phyloP scores from a whole-genome alignment of 1,140 invertebrate genomes.

The Brachionus manjavacas region DNA sequence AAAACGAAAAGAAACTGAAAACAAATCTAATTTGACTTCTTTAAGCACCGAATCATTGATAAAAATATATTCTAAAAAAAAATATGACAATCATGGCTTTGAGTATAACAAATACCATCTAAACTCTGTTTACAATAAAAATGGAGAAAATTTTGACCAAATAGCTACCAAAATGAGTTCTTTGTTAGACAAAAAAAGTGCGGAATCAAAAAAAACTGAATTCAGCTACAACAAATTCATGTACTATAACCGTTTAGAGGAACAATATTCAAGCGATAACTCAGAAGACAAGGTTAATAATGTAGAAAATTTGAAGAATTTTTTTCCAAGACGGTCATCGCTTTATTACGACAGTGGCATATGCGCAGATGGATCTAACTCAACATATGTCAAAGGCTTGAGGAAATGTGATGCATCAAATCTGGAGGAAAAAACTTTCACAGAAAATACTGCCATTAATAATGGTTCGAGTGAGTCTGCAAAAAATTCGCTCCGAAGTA shows the following conservation, averaged over 20 bases:
- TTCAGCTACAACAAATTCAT: conserved; percentile 3
- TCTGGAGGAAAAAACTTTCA: neutral
- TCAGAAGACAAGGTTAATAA: neutral
- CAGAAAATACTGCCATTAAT: neutral
- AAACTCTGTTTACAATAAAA: neutral
- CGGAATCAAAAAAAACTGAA: neutral
- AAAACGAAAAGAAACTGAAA: neutral
- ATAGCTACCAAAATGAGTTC: neutral
- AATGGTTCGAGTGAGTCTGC: neutral
- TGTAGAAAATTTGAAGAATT: neutral
- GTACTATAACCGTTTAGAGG: neutral
- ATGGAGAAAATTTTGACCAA: neutral
- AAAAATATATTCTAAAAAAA: neutral
- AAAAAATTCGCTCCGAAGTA: neutral
- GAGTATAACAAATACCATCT: neutral
- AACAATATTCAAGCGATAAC: conserved; percentile 13
- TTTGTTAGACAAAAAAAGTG: neutral
- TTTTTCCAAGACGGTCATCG: neutral
- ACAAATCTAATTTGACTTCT: neutral
- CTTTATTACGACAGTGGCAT: conserved; percentile 40
- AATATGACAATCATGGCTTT: neutral
- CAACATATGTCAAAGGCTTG: neutral
- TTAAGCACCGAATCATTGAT: neutral
- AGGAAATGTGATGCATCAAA: neutral
- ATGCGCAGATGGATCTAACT: conserved; percentile 5